A percentile compares a stretch with the other conserved stretches of the same genome.
Conservation (phyloP, 2,113 vertebrate species). For the Ammodytes dubius region DNA sequence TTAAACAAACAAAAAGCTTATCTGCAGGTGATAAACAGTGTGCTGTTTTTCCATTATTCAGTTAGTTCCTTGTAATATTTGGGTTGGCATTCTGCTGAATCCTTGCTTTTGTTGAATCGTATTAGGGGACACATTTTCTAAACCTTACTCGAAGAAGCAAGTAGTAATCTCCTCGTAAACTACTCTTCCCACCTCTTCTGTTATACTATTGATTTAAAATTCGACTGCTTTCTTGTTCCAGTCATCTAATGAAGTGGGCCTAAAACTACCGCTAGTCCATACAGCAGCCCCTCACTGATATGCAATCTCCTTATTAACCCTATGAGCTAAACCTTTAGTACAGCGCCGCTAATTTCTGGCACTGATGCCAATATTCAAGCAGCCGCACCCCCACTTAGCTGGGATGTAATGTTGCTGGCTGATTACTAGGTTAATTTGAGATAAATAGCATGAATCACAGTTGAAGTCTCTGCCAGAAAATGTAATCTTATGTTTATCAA, state of each 20-base stretch:
- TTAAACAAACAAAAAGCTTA: constrained; percentile 31
- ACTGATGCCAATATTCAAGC: constrained; percentile 24
- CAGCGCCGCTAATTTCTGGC: constrained; percentile 28
- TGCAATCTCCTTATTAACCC: constrained; percentile 60
- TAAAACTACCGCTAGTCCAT: constrained; percentile 40
- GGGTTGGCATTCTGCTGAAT: constrained; percentile 52
- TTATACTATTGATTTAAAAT: constrained; percentile 27
- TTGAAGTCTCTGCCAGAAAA: constrained; percentile 29
- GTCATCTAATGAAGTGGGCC: constrained; percentile 38
- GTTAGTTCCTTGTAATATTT: constrained; percentile 49
- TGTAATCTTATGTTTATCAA: not conserved
- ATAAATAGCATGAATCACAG: constrained; percentile 44
- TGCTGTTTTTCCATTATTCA: constrained; percentile 48
- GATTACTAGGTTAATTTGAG: constrained; percentile 40
- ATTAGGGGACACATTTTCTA: constrained; percentile 32
- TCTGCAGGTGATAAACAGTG: constrained; percentile 37
- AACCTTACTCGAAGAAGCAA: constrained; percentile 33
- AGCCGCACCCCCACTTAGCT: constrained; percentile 10
- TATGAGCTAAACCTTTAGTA: constrained; percentile 55
- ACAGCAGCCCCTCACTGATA: constrained; percentile 45
- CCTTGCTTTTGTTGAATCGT: constrained; percentile 27
- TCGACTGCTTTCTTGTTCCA: constrained; percentile 11
- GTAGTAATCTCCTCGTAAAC: constrained; percentile 29
- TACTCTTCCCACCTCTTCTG: not conserved
- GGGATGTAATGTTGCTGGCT: not conserved